Base-by-base conservation (phyloP, 2,888 invertebrate genomes). In the Diarsia rubi region DNA sequence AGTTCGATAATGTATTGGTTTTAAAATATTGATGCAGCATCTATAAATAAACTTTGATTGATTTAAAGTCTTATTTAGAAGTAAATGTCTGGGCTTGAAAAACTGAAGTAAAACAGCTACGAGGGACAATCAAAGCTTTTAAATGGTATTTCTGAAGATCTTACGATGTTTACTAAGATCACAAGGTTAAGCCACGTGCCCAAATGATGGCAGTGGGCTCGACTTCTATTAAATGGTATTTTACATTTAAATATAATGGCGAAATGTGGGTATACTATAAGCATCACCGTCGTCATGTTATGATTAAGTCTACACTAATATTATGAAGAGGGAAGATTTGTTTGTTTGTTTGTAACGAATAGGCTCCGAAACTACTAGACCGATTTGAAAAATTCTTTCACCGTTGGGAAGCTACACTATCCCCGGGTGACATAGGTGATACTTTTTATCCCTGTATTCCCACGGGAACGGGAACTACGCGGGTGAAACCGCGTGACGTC, bases 11-110 rank as follows among this genome's bases (percentile, higher is more conserved):
- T 75, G 69, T 75, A 75, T 82, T 82, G 69, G 70, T 12, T 82
- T 79, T 82, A 47, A 82, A 82, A 79, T 82, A 82, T 76, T 82
- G 9, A 31, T 79, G 49, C 24, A 31, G 69, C 47, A n/a, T 57
- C 57, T 16, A 57, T 57, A 57, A 57, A 27, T n/a, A 47, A 69
- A 71, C 60, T 70, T 24, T 3, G 78, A 78, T 67, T 69, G 73
- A 78, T 69, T 78, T 57, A 69, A 62, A 6, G 37, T 42, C 54
- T 65, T 6, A 37, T 73, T 67, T 70, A 1, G 14, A 78, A 71
- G 44, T 73, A 27, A 69, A 57, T n/a, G 19, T 67, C n/a, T 59
- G 57, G 3, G 21, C 2, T 3, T 52, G n/a, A 27, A 14, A 11
- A 24, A 27, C 8, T 57, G 24, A 57, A 57, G 8, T 8, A n/a